A percentile compares a stretch with the other conserved stretches of the same genome.
phyloP scores from a whole-genome alignment of 2,797 vertebrate species.

The Epinephelus coioides region DNA sequence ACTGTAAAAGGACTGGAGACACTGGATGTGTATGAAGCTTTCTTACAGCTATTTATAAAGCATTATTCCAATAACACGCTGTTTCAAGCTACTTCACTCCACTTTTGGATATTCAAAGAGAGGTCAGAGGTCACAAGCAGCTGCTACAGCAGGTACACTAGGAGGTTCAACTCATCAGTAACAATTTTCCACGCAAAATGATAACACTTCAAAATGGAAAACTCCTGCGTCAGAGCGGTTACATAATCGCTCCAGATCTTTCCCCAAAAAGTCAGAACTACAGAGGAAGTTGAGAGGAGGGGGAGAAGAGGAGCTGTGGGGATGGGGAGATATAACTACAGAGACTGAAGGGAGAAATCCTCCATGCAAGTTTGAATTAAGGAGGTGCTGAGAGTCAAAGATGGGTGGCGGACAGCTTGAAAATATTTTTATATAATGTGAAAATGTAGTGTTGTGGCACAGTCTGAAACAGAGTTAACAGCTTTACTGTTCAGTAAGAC shows the following conservation, averaged over 20 bases:
- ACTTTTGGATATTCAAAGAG: background rate
- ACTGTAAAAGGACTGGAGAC: background rate
- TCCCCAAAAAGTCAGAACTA: constrained; percentile 35
- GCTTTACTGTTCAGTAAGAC: background rate
- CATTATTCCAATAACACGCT: background rate
- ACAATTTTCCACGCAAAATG: constrained; percentile 16
- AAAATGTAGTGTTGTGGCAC: background rate
- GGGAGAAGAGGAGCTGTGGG: background rate
- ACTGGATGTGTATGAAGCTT: background rate
- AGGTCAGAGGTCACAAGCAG: constrained; percentile 25
- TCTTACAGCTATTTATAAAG: background rate
- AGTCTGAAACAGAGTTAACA: background rate
- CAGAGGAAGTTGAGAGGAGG: constrained; percentile 3
- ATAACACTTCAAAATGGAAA: constrained; percentile 32
- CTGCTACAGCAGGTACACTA: background rate
- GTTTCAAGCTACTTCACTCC: background rate
- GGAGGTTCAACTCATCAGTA: constrained; percentile 3
- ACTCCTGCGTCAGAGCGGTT: constrained; percentile 50
- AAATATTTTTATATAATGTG: constrained; percentile 12
- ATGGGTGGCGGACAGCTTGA: background rate
- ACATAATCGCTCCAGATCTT: constrained; percentile 67
- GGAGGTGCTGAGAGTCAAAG: constrained; percentile 15
- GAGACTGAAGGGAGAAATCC: constrained; percentile 17
- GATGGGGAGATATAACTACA: constrained; percentile 24
- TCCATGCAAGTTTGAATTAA: constrained; percentile 22